Conservation (phyloP, 2,797 vertebrate species). For the Bovichtus variegatus region DNA sequence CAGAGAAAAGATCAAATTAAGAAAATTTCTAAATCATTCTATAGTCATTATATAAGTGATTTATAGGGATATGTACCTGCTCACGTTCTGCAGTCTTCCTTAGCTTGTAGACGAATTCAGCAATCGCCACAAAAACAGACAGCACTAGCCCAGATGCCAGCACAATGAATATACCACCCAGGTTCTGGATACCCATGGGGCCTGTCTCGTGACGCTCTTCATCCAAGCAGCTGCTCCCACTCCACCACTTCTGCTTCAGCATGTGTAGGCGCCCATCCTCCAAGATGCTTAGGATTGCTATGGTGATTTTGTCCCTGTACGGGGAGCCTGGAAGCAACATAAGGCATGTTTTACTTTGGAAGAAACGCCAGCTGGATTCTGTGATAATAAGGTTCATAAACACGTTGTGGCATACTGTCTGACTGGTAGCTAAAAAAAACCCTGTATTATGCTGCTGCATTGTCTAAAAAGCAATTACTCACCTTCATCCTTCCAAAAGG, state of each 20-base stretch:
- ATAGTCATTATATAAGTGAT: slow-evolving; percentile 19
- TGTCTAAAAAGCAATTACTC: slow-evolving; percentile 29
- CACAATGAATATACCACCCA: slow-evolving; percentile 98
- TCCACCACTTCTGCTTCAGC: slow-evolving; percentile 99
- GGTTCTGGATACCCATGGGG: slow-evolving; percentile 97
- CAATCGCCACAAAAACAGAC: slow-evolving; percentile 96
- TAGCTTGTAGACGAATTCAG: slow-evolving; percentile 98
- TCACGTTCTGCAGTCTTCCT: slow-evolving; percentile 94
- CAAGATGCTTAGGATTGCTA: slow-evolving; percentile 96
- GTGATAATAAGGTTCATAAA: slow-evolving; percentile 76
- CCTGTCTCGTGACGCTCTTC: slow-evolving; percentile 95
- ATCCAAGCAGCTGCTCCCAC: slow-evolving; percentile 92
- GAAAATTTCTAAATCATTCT: too few species aligned
- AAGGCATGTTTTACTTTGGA: slow-evolving; percentile 70
- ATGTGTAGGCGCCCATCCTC: slow-evolving; percentile 97
- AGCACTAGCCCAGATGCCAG: slow-evolving; percentile 95
- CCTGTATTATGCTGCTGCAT: slow-evolving; percentile 9
- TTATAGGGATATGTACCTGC: slow-evolving; percentile 88
- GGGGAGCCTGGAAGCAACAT: slow-evolving; percentile 90
- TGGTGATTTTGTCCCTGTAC: slow-evolving; percentile 97
- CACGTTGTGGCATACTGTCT: slow-evolving; percentile 56
- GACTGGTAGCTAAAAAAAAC: slow-evolving; percentile 40
- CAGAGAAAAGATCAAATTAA: slow-evolving; percentile 9
- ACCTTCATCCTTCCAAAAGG: slow-evolving; percentile 29
- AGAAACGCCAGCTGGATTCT: slow-evolving; percentile 70